phyloP scores from a whole-genome alignment of 2,113 vertebrate species.

The Anhinga anhinga region DNA sequence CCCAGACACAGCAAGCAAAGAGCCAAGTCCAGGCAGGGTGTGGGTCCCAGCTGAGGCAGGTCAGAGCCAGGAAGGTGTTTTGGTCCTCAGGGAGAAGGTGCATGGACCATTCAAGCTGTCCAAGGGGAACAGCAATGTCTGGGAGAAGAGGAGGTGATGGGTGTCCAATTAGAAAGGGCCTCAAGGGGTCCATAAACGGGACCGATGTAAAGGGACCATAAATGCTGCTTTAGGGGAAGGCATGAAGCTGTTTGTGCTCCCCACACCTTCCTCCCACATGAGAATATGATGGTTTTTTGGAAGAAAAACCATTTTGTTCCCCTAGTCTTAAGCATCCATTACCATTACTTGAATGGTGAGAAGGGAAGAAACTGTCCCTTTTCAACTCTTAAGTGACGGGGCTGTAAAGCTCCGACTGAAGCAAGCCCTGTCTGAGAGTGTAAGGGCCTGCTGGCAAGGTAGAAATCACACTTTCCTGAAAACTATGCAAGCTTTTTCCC shows the following conservation, averaged over 20 bases:
- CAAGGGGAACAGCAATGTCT: not conserved
- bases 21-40: not conserved
- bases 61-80: not conserved
- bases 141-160: not conserved
- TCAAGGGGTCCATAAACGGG: not conserved
- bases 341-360: not conserved
- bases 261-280: not conserved
- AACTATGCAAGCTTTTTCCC: not conserved
- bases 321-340: not conserved
- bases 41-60: not conserved
- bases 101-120: fast-evolving
- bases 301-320: not conserved
- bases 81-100: not conserved
- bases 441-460: not conserved
- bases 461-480: not conserved
- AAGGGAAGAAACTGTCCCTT: not conserved
- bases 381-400: not conserved
- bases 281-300: not conserved
- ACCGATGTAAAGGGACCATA: not conserved
- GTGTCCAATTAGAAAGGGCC: not conserved
- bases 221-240: not conserved
- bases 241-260: not conserved
- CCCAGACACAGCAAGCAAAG: not conserved
- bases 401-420: not conserved
- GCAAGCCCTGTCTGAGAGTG: not conserved